Evolutionary conservation across 2,113 vertebrate genomes (phyloP), one percentile per base, ranked within the genome.

Genomic region (Condylura cristata): DNA sequence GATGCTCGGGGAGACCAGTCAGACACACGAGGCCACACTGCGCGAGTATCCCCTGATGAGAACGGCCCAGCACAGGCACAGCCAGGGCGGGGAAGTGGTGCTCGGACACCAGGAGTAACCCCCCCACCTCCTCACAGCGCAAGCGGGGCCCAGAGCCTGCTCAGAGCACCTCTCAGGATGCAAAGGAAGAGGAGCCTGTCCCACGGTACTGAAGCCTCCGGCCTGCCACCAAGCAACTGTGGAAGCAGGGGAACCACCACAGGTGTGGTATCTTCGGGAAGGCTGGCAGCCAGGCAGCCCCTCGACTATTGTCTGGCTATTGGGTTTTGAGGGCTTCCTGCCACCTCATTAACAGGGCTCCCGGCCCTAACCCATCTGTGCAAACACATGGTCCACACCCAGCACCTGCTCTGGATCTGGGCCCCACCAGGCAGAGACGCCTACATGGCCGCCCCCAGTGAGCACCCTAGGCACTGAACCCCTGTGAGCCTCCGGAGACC

Each of bases 341-440:
- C 53, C 76, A 60, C 24, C 76, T 34, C 56, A 12, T 53, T 53
- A 53, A 8, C 53, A 22, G 20, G 20, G 53, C 5, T 22, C 48
- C 53, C 20, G 39, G 37, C 37, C 48, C 44, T 28, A 10, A 44
- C 22, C 18, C 14, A 3, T 26, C 14, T 0, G 20, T 34, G 14
- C 44, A 56, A n/a, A 65, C 39, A 37, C 1, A 0, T 2, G 30
- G 56, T 24, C 17, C 2, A 34, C 0, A 1, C 12, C 1, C 1
- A 12, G 32, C 7, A 13, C 39, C 39, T 60, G 39, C 81, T 41
- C 2, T 53, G 51, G 13, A 3, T 26, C 44, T 4, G 65, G n/a
- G 34, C 3, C n/a, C n/a, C 6, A 32, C 34, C 8, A 1, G 9
- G 30, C 20, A 71, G 26, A 46, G 14, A 22, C 10, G 32, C 8